A percentile compares a stretch with the other conserved stretches of the same genome.
phyloP scores from a whole-genome alignment of 2,888 invertebrate species.

The Protophormia terraenovae region DNA sequence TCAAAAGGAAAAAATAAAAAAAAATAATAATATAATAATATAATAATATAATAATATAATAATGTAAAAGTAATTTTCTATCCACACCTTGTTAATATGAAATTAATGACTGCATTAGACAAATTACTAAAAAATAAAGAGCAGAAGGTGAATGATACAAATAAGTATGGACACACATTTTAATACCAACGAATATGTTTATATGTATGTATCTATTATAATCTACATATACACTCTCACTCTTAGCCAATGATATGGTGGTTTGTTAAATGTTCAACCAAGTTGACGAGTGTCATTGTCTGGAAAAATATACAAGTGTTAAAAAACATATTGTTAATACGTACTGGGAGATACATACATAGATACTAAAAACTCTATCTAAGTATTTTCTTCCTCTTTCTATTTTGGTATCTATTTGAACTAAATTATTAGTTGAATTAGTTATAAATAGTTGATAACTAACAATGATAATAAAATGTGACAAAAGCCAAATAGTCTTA shows the following conservation, averaged over 20 bases:
- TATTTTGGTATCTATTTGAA: constrained; percentile 2
- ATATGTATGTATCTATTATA: constrained; percentile 15
- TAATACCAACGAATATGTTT: neutral
- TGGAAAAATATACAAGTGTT: constrained; percentile 45
- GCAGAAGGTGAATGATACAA: constrained; percentile 53
- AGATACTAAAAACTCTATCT: too few relatives aligned
- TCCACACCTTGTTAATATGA: constrained; percentile 83
- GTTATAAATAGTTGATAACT: constrained; percentile 58
- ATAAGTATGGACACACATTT: constrained; percentile 6
- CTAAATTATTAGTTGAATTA: constrained; percentile 57
- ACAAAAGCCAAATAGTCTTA: constrained; percentile 60
- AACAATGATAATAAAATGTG: constrained; percentile 58
- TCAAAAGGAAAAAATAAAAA: neutral
- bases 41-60: too few relatives aligned
- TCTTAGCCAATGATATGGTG: constrained; percentile 18
- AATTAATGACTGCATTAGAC: constrained; percentile 82
- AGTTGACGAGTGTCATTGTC: constrained; percentile 12
- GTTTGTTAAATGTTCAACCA: constrained; percentile 26
- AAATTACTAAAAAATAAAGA: constrained; percentile 73
- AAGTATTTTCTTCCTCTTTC: neutral
- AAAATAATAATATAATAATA: neutral
- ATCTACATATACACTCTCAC: neutral
- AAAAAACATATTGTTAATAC: constrained; percentile 40
- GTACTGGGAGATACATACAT: neutral
- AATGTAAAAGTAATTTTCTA: constrained; percentile 75